Evolutionary conservation across 2,888 invertebrate species (phyloP), one percentile per base, ranked within the genome.

Genomic region (Laspeyria flexula): DNA sequence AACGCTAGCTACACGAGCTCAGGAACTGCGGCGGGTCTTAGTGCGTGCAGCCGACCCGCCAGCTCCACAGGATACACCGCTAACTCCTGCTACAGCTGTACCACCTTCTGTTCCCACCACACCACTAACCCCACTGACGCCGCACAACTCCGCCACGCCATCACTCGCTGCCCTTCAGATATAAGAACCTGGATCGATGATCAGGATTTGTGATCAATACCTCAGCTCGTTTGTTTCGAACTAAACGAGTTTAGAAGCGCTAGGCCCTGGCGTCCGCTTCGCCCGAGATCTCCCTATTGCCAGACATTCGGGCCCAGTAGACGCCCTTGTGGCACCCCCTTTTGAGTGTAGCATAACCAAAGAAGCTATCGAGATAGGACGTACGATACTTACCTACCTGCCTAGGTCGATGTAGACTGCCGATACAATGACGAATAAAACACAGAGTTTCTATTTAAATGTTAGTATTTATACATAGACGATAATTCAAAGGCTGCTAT

Each of bases 1-100:
- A 18, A 95, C 96, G 65, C 95, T 99, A 31, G 97, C 97, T 0
- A 96, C 96, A 71, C 93, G 97, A 44, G 97, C 98, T 7, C 95
- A 95, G 68, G 96, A 96, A 71, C 92, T 98, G 43, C 96, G 97
- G 65, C 91, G 95, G 47, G 95, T 95, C 47, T 90, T 96, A 82
- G 94, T 96, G 48, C 94, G 96, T 73, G 95, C 96, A 6, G 95
- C 96, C 1, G 91, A 92, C 50, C 91, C 90, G 0, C 85, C 88
- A 6, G 70, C 77, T 40, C 71, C 75, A 9, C 67, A 72, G 16
- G 85, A 83, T 45, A 71, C 82, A 0, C 84, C 86, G 0, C 74
- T 80, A 23, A 85, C 88, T 0, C 84, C 88, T 41, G 76, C 80
- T 31, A 85, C 86, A 0, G 71, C 86, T 12, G 86, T 87, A 7